These are phyloP conservation scores for Oceanodroma tethys DNA, from an alignment of 2,113 vertebrate genomes.

Conservation along the genomic window DNA sequence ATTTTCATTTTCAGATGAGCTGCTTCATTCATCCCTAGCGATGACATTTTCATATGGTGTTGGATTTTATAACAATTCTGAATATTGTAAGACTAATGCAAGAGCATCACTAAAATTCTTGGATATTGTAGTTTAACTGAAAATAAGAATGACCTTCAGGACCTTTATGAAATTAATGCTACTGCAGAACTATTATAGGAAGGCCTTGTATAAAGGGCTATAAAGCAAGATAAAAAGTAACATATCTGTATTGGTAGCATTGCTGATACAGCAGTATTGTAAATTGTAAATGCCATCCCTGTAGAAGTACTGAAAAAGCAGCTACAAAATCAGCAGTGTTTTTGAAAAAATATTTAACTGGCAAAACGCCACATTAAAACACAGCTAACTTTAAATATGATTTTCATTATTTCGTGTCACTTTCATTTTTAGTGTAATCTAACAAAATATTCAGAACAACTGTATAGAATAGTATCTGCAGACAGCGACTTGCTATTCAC, in stretches of 20 bases:
- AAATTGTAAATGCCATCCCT: slow-evolving; percentile 16
- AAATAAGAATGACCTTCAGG: slow-evolving; percentile 52
- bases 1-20: not conserved
- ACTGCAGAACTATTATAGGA: not conserved
- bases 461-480: slow-evolving; percentile 35
- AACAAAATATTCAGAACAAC: slow-evolving; percentile 55
- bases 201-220: slow-evolving; percentile 45
- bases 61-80: slow-evolving; percentile 61
- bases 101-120: slow-evolving; percentile 27
- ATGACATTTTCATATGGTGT: slow-evolving; percentile 47
- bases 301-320: slow-evolving; percentile 1
- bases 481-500: not conserved
- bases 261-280: slow-evolving; percentile 40
- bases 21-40: slow-evolving; percentile 17
- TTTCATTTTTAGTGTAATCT: slow-evolving; percentile 69
- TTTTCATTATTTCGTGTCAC: slow-evolving; percentile 63
- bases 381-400: slow-evolving; percentile 32
- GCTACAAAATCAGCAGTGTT: slow-evolving; percentile 45
- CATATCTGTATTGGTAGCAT: slow-evolving; percentile 16
- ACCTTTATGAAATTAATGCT: slow-evolving; percentile 40
- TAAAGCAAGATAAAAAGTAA: slow-evolving; percentile 55
- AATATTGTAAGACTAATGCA: slow-evolving; percentile 33
- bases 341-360: slow-evolving; percentile 48
- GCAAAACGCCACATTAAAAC: slow-evolving; percentile 67
- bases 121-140: slow-evolving; percentile 18